Evolutionary conservation across 1,140 invertebrate species (phyloP), one percentile per base, ranked within the genome.

Genomic region (Scaptomyza hsui): DNA sequence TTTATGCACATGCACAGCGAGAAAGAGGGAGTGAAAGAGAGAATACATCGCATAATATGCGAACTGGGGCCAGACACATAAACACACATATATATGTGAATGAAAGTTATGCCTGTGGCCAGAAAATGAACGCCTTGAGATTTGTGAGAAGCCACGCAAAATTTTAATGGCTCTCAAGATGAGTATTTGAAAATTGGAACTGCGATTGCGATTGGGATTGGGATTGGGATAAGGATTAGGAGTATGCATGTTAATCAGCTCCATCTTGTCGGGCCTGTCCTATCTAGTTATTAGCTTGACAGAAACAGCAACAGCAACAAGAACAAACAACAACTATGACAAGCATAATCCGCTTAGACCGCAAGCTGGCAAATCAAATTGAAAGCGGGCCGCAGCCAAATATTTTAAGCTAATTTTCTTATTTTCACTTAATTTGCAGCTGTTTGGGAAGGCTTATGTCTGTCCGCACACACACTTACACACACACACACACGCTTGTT

Each of bases 381-480:
- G 83, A 78, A 80, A 21, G 4, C 1, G 78, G 80, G 63, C 61
- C 76, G 63, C 69, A 49, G 44, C 44, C 44, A 80, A 81, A 74
- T 81, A 85, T 81, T 85, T 85, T 81, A 86, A 85, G 80, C 82
- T 85, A 88, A 85, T 85, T 85, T 85, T 81, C 80, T 73, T 88
- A 88, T 85, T 85, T 81, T 81, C 82, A 88, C 82, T 85, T 85
- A 88, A 86, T 85, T 85, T 81, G 65, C 82, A 76, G 64, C 69
- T 72, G 51, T 52, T 59, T 29, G 26, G 26, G 48, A 19, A 59
- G 56, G 62, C 73, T 64, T 75, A 75, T 18, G 18, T 29, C 21
- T 44, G 6, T 52, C 19, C 70, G 9, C 35, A 45, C 44, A 13
- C 42, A 24, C 49, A 16, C 49, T n/a, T 26, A 15, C 63, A 51